Base-by-base conservation (phyloP, 2,888 invertebrate genomes). In the Oegoconia quadripuncta region DNA sequence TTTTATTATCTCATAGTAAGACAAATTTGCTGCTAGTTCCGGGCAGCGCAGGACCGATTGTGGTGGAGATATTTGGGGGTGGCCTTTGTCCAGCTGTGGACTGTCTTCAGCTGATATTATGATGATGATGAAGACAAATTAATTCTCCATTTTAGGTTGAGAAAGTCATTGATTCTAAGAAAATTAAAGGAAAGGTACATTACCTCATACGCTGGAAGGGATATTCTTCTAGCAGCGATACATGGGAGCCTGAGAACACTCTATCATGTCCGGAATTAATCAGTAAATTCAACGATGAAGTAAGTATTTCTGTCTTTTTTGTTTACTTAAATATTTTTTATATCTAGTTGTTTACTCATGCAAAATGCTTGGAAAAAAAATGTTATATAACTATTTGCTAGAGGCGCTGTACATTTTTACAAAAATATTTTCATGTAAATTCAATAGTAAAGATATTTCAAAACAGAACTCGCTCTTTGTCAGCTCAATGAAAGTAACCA, bases 171-270 rank as follows among this genome's bases (percentile, higher is more conserved):
- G 92, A 91, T 48, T 90, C 93, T 8, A 93, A 93, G 64, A 89
- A 87, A 31, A 89, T 92, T 6, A 91, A 90, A 57, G 93, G 93
- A 2, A 89, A 91, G 35, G 77, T 90, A 1, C 91, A 91, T 57
- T 95, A 91, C 64, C 75, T 93, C 23, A 93, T 95, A 25, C 89
- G 93, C 52, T 95, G 95, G 95, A 94, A 93, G 62, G 94, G 94
- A 0, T 94, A 93, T 52, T 86, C 86, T 39, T 88, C 90, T 32
- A 90, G 90, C 27, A 89, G 88, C 46, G 93, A 95, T 59, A 92
- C 93, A 0, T 95, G 95, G 95, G 93, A 94, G 62, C 90, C 92
- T 4, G 93, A 92, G 52, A 88, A 89, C 26, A 92, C 92, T 6
- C 67, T 95, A 0, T 91, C 91, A 39, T 95, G 95, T 63, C 89